Evolutionary conservation across 1,140 invertebrate species (phyloP).

Genomic region (Apocrypta bakeri): DNA sequence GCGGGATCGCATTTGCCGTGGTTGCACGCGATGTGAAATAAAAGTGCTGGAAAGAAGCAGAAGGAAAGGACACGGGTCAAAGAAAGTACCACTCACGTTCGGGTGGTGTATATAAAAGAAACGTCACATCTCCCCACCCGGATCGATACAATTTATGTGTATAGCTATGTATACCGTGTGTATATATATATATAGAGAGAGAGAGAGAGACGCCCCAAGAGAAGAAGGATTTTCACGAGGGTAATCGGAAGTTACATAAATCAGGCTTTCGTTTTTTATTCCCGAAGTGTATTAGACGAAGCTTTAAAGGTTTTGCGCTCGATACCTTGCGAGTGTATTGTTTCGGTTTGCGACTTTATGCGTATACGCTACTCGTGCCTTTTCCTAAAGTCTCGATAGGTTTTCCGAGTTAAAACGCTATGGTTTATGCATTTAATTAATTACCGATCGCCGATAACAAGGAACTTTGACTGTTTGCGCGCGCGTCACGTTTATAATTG

Average conservation of each 20-base stretch:
- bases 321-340: not conserved
- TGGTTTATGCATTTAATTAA: no score
- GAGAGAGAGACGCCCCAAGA: not conserved
- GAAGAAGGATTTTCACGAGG: not conserved
- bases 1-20: not conserved
- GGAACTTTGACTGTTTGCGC: no score
- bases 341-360: no score
- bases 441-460: no score
- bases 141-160: conserved; percentile 43
- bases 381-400: no score
- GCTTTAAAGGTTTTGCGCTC: not conserved
- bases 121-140: not conserved
- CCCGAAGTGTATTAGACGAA: not conserved
- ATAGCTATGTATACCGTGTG: no score
- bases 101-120: not conserved
- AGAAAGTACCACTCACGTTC: not conserved
- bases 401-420: no score
- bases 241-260: conserved; percentile 23
- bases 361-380: no score
- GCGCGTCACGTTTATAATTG: no score
- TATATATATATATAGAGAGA: no score
- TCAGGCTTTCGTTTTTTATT: not conserved
- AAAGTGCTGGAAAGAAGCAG: not conserved
- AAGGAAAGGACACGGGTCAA: not conserved
- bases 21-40: not conserved